Conservation (phyloP, 2,797 vertebrate species). For the Allobates femoralis region DNA sequence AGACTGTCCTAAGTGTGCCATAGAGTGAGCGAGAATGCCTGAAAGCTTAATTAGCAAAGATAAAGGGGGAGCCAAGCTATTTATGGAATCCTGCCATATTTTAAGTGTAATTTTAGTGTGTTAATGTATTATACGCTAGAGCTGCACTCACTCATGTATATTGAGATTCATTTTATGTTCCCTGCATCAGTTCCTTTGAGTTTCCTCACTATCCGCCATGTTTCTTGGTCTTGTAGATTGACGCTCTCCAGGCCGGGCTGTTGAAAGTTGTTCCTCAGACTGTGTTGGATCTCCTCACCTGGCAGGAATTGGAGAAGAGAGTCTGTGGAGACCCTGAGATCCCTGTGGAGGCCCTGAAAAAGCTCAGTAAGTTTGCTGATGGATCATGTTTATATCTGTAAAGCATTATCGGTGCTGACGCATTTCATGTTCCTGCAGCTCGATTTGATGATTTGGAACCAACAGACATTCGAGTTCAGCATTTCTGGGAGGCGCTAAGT, state of each 20-base stretch:
- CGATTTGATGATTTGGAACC: slow-evolving; percentile 93
- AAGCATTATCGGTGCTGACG: background rate
- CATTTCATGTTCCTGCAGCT: slow-evolving; percentile 73
- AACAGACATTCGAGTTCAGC: slow-evolving; percentile 87
- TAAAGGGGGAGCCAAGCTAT: no score
- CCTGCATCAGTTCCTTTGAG: no score
- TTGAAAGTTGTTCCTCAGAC: slow-evolving; percentile 98
- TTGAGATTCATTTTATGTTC: no score
- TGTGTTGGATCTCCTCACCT: slow-evolving; percentile 93
- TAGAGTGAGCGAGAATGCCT: no score
- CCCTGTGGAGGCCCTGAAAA: slow-evolving; percentile 93
- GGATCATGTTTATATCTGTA: background rate
- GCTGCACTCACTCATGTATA: background rate
- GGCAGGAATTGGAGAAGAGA: slow-evolving; percentile 97
- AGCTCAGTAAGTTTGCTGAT: slow-evolving; percentile 85
- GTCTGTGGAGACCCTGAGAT: slow-evolving; percentile 98
- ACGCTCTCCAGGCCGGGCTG: slow-evolving; percentile 91
- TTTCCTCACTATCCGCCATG: background rate
- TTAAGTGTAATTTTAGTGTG: no score
- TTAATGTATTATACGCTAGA: background rate
- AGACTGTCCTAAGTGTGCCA: no score
- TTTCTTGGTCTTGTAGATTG: slow-evolving; percentile 75
- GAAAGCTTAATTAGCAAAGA: no score
- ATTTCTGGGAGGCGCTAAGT: slow-evolving; percentile 95
- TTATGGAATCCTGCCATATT: no score